Evolutionary conservation across 2,797 vertebrate species (phyloP).

Genomic region (Pangasius krempfi): DNA sequence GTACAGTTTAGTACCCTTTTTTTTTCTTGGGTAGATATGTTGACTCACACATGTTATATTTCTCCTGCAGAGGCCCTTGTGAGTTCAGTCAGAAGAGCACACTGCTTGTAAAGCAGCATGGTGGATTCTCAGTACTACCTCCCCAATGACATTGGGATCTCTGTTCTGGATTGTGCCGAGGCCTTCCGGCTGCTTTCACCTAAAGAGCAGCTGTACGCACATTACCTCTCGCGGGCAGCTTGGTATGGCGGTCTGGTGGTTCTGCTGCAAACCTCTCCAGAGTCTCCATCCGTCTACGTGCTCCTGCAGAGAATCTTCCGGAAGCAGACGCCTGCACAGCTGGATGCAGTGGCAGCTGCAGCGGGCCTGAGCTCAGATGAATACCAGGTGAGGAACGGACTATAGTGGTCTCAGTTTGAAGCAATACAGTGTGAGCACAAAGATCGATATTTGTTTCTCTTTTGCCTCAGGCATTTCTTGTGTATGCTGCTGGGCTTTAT

Average conservation of each 20-base stretch:
- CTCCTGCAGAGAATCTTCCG: constrained; percentile 86
- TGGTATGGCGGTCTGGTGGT: constrained; percentile 90
- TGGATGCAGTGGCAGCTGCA: constrained; percentile 75
- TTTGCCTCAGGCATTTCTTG: constrained; percentile 81
- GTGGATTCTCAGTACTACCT: constrained; percentile 91
- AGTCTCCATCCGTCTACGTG: constrained; percentile 85
- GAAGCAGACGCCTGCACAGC: constrained; percentile 77
- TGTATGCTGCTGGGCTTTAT: constrained; percentile 87
- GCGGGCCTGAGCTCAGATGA: constrained; percentile 84
- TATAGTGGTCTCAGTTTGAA: background rate
- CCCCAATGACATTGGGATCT: constrained; percentile 87
- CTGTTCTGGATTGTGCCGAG: constrained; percentile 83
- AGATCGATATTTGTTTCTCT: background rate
- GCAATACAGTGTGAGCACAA: background rate
- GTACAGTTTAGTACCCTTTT: background rate
- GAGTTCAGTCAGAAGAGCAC: background rate
- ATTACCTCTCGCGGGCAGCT: constrained; percentile 85
- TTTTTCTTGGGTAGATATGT: background rate
- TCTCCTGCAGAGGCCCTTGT: background rate
- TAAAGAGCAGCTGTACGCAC: constrained; percentile 86
- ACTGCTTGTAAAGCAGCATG: constrained; percentile 69
- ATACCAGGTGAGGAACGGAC: constrained; percentile 77
- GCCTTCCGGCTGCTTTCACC: constrained; percentile 85
- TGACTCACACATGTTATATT: background rate
- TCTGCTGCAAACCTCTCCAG: constrained; percentile 88